Conservation (phyloP, 1,140 invertebrate genomes). For the Saxidomus purpurata region DNA sequence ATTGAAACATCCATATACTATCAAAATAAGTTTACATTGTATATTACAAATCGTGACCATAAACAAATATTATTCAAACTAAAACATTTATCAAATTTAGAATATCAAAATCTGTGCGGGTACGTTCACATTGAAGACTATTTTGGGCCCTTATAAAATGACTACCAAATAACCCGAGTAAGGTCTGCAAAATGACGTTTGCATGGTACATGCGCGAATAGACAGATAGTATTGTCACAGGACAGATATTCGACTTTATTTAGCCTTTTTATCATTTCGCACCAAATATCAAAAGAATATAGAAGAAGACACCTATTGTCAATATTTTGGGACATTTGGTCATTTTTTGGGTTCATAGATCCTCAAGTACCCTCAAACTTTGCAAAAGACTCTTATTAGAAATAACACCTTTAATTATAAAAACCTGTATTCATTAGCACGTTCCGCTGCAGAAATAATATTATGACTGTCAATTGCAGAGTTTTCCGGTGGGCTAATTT, state of each 20-base stretch:
- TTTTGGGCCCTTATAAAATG: no score
- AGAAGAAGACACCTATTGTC: constrained; percentile 40
- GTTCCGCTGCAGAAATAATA: constrained; percentile 20
- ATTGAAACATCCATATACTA: no score
- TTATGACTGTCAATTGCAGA: constrained; percentile 33
- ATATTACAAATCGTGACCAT: no score
- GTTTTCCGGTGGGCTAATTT: constrained; percentile 40
- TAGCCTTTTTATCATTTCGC: constrained; percentile 25
- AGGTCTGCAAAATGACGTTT: neutral
- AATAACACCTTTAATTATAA: constrained; percentile 65
- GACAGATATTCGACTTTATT: neutral
- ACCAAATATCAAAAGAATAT: constrained; percentile 47
- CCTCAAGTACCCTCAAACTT: constrained; percentile 37
- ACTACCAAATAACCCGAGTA: no score
- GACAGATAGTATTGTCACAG: neutral
- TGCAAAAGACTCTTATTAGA: constrained; percentile 41
- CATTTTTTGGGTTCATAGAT: constrained; percentile 16
- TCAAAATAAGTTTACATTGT: no score
- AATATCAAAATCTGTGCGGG: no score
- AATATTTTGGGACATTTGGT: constrained; percentile 52
- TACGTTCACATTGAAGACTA: no score
- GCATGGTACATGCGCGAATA: neutral
- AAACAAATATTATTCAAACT: no score
- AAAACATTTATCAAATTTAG: no score
- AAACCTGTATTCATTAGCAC: constrained; percentile 55